A percentile compares a stretch with the other conserved stretches of the same genome.
These are phyloP conservation scores for Zoanthus solanderi DNA, from an alignment of 92 coral and sea anemone species.

Conservation along the genomic window DNA sequence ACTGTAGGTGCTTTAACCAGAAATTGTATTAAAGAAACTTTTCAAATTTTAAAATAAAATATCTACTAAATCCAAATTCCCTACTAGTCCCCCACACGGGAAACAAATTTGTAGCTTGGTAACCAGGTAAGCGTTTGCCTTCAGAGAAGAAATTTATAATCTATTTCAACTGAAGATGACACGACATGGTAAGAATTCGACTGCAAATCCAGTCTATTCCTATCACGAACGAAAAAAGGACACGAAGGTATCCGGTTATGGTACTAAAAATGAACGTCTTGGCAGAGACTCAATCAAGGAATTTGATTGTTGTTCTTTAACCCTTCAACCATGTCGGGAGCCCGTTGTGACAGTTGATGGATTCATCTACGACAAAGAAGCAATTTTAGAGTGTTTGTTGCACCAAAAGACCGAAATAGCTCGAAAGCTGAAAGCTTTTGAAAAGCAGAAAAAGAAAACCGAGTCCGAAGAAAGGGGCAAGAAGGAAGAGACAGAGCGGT, in stretches of 20 bases:
- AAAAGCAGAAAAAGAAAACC: conserved; percentile 85
- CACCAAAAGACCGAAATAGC: conserved; percentile 96
- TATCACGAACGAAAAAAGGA: conserved; percentile 96
- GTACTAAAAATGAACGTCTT: conserved; percentile 92
- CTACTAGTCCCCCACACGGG: not conserved
- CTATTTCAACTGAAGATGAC: conserved; percentile 67
- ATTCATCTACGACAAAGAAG: conserved; percentile 91
- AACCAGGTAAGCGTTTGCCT: not conserved
- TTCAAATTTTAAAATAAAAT: too few species aligned
- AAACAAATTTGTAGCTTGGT: not conserved
- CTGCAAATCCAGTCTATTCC: conserved; percentile 95
- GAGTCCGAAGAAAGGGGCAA: conserved; percentile 77
- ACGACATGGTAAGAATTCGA: conserved; percentile 93
- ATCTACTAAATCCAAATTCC: too few species aligned
- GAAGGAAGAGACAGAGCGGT: conserved; percentile 69
- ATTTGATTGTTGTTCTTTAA: conserved; percentile 94
- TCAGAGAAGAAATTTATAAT: not conserved
- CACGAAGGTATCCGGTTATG: conserved; percentile 91
- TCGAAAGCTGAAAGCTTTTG: conserved; percentile 91
- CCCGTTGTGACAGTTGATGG: conserved; percentile 94
- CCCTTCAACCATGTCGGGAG: conserved; percentile 94
- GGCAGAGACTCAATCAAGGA: conserved; percentile 96
- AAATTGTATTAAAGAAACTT: too few species aligned
- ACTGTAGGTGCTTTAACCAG: too few species aligned
- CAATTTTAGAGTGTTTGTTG: conserved; percentile 89